phyloP scores from a whole-genome alignment of 1,140 invertebrate species.

The Babylonia areolata region DNA sequence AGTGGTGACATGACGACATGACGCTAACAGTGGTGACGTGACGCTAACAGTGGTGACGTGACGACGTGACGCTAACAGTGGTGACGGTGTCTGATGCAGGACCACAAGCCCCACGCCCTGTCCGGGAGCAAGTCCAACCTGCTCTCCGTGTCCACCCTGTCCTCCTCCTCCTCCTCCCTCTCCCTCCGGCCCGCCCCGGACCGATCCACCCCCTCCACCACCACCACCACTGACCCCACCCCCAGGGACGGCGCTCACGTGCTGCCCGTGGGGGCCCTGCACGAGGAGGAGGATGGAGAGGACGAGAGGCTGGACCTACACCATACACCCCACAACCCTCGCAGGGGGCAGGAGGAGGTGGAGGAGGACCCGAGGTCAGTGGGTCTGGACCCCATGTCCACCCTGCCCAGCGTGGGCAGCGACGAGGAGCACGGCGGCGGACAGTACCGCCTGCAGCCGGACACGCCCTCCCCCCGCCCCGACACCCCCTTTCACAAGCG shows the following conservation, averaged over 20 bases:
- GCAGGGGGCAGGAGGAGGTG: background rate
- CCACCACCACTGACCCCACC: background rate
- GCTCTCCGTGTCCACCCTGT: background rate
- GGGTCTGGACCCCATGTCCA: conserved; percentile 5
- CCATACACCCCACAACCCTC: background rate
- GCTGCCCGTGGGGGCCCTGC: background rate
- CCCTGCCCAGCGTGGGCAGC: conserved; percentile 12
- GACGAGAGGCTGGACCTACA: background rate
- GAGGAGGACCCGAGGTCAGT: background rate
- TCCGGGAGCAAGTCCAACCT: background rate
- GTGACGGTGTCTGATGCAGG: background rate
- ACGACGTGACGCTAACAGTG: no score
- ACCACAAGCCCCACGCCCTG: background rate
- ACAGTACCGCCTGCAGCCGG: background rate
- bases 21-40: no score
- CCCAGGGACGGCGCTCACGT: background rate
- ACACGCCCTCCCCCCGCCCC: conserved; percentile 5
- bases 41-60: no score
- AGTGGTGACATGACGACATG: no score
- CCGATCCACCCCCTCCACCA: background rate
- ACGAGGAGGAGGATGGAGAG: background rate
- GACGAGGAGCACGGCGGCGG: conserved; percentile 30
- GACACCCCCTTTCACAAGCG: conserved; percentile 20
- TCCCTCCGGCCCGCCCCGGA: background rate
- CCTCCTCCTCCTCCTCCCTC: background rate